Percentiles rank a stretch among this genome's conserved stretches.
phyloP scores from a whole-genome alignment of 2,888 invertebrate genomes.

The Eupithecia pulchellata region DNA sequence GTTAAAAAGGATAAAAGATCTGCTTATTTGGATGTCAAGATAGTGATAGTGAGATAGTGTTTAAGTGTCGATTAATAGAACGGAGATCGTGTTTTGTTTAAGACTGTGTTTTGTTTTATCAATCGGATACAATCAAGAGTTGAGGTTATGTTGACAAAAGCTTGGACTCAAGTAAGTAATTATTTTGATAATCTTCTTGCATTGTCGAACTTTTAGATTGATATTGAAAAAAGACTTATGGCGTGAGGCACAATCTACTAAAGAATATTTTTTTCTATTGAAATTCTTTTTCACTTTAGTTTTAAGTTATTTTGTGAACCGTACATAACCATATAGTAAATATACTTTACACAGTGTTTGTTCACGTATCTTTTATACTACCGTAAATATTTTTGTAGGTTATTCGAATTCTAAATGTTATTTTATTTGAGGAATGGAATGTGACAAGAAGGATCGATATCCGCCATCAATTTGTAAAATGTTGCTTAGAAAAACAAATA shows the following conservation, averaged over 20 bases:
- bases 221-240: background rate
- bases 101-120: background rate
- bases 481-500: constrained; percentile 40
- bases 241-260: background rate
- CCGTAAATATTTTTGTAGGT: background rate
- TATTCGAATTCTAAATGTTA: background rate
- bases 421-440: constrained; percentile 32
- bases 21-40: background rate
- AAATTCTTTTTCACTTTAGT: background rate
- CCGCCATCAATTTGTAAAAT: constrained; percentile 33
- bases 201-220: background rate
- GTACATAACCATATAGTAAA: background rate
- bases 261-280: background rate
- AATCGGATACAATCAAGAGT: constrained; percentile 12
- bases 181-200: background rate
- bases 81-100: background rate
- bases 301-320: background rate
- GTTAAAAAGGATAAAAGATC: background rate
- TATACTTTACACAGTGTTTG: background rate
- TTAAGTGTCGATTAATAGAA: background rate
- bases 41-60: constrained; percentile 7
- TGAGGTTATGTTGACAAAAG: constrained; percentile 79
- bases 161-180: constrained; percentile 65
- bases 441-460: constrained; percentile 30
- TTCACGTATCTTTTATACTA: background rate